Conservation (phyloP, 2,888 invertebrate genomes). For the Dryadula phaetusa region DNA sequence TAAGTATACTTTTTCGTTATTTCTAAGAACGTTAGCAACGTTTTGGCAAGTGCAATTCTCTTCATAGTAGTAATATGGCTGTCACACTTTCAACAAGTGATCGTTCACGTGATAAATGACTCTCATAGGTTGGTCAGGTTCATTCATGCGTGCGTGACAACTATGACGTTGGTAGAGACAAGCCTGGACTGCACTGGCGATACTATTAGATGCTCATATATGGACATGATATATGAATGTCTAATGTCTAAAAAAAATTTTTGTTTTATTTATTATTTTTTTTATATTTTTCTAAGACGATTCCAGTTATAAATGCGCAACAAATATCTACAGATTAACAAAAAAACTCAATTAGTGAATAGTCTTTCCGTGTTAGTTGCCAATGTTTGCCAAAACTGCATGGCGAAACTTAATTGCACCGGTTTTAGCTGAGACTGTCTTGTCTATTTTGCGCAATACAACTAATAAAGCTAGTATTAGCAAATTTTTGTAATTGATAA, state of each 20-base stretch:
- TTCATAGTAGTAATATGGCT: background rate
- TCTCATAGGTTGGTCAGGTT: slow-evolving; percentile 13
- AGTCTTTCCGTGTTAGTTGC: background rate
- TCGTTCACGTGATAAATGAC: slow-evolving; percentile 8
- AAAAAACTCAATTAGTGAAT: background rate
- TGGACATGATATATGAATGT: background rate
- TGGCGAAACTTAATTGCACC: slow-evolving; percentile 8
- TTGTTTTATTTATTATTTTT: background rate
- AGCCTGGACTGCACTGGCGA: background rate
- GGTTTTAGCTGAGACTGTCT: background rate
- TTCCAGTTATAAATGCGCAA: background rate
- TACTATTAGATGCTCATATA: background rate
- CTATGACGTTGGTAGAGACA: slow-evolving; percentile 19
- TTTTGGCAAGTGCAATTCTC: slow-evolving; percentile 8
- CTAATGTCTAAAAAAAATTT: background rate
- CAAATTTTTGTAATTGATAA: slow-evolving; percentile 26
- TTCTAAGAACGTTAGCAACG: background rate
- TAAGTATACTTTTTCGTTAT: background rate
- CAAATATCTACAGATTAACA: background rate
- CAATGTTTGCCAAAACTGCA: slow-evolving; percentile 17
- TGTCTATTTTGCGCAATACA: background rate
- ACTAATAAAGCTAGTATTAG: slow-evolving; percentile 12
- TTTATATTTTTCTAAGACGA: no score
- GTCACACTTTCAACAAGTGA: slow-evolving; percentile 18
- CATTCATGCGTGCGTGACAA: slow-evolving; percentile 3